Evolutionary conservation across 2,113 vertebrate genomes (phyloP).

Genomic region (Upupa epops): DNA sequence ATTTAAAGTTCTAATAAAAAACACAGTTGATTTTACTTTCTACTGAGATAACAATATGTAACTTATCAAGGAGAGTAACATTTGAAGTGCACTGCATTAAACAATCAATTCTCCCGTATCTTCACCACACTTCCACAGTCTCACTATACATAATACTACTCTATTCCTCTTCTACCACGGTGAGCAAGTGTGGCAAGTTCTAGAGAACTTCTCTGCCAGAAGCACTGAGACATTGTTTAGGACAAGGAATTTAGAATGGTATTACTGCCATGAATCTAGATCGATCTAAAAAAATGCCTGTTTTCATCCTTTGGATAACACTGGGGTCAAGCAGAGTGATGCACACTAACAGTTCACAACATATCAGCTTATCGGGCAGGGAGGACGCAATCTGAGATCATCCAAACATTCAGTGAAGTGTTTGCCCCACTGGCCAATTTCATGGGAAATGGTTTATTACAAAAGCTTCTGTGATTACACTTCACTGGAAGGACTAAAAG

Average conservation of each 20-base stretch:
- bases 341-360: background rate
- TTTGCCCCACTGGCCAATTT: background rate
- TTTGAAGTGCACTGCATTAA: background rate
- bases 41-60: background rate
- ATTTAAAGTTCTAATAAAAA: background rate
- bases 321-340: background rate
- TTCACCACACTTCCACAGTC: background rate
- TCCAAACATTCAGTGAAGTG: background rate
- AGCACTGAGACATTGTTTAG: background rate
- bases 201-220: background rate
- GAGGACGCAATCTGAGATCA: background rate
- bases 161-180: background rate
- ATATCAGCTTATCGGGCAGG: background rate
- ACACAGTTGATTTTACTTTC: background rate
- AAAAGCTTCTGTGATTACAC: background rate
- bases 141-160: background rate
- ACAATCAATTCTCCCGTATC: background rate
- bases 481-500: background rate
- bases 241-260: background rate
- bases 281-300: rapidly evolving
- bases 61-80: background rate
- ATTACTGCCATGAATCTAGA: background rate
- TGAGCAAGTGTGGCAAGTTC: background rate
- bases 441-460: background rate
- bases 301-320: background rate